Conservation (phyloP, 92 coral and sea anemone species). For the Actinernus sp. region DNA sequence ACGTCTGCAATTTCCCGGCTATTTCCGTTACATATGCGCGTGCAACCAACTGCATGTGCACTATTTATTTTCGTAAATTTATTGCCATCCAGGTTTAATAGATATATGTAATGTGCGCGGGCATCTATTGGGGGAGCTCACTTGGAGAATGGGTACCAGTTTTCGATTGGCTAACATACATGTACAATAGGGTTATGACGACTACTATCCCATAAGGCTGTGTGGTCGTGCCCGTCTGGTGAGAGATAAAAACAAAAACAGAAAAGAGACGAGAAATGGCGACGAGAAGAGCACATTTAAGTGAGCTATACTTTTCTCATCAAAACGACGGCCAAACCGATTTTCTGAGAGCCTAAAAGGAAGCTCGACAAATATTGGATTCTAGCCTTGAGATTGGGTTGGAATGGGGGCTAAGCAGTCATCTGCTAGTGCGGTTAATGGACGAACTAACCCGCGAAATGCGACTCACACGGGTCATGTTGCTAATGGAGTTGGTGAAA, state of each 20-base stretch:
- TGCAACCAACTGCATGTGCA: too few relatives aligned
- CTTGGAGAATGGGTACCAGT: too few relatives aligned
- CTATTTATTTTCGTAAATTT: too few relatives aligned
- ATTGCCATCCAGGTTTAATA: too few relatives aligned
- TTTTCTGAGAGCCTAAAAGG: slow-evolving; percentile 35
- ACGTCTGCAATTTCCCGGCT: too few relatives aligned
- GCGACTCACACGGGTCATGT: slow-evolving; percentile 70
- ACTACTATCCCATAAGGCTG: not conserved
- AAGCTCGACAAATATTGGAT: slow-evolving; percentile 2
- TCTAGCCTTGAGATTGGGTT: not conserved
- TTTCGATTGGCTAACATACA: too few relatives aligned
- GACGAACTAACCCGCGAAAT: slow-evolving; percentile 64
- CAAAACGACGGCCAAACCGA: not conserved
- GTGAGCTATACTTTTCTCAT: not conserved
- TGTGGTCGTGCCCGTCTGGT: slow-evolving; percentile 45
- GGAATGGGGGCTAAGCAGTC: slow-evolving; percentile 91
- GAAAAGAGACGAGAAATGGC: slow-evolving; percentile 13
- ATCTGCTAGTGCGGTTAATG: slow-evolving; percentile 59
- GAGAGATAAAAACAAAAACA: slow-evolving; percentile 70
- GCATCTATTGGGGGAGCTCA: too few relatives aligned
- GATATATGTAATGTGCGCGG: too few relatives aligned
- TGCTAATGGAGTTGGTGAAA: slow-evolving; percentile 73
- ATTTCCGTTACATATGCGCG: too few relatives aligned
- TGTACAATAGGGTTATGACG: too few relatives aligned
- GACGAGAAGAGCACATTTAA: slow-evolving; percentile 1